Evolutionary conservation across 2,797 vertebrate genomes (phyloP).

Genomic region (Anabacerthia variegaticeps): DNA sequence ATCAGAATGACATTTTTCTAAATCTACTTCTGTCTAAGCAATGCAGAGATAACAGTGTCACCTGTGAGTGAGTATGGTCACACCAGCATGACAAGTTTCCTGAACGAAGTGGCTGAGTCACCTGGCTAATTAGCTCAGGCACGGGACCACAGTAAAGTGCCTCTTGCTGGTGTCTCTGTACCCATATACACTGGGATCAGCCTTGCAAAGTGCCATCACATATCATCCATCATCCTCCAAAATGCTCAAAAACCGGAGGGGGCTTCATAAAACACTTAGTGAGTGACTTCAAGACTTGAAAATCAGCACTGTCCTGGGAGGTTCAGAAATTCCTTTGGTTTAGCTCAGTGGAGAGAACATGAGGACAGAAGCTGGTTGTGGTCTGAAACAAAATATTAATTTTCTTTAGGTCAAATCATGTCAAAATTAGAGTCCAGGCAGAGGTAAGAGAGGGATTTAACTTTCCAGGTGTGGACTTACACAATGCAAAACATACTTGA

Average conservation of each 20-base stretch:
- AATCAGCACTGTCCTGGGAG: background rate
- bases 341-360: background rate
- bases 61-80: background rate
- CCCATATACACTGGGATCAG: background rate
- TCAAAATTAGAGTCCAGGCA: background rate
- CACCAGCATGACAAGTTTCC: background rate
- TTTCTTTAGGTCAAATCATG: background rate
- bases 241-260: background rate
- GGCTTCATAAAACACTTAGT: background rate
- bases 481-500: background rate
- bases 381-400: background rate
- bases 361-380: background rate
- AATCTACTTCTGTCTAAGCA: background rate
- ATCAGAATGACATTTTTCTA: background rate
- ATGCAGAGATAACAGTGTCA: background rate
- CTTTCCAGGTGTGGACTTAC: background rate
- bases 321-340: background rate
- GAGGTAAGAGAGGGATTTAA: background rate
- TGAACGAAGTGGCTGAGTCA: background rate
- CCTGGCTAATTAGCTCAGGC: background rate
- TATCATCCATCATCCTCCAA: background rate
- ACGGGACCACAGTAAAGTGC: background rate
- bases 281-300: background rate
- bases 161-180: background rate
- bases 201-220: background rate